Conservation (phyloP, 2,113 vertebrate genomes). For the Grallaria varia region DNA sequence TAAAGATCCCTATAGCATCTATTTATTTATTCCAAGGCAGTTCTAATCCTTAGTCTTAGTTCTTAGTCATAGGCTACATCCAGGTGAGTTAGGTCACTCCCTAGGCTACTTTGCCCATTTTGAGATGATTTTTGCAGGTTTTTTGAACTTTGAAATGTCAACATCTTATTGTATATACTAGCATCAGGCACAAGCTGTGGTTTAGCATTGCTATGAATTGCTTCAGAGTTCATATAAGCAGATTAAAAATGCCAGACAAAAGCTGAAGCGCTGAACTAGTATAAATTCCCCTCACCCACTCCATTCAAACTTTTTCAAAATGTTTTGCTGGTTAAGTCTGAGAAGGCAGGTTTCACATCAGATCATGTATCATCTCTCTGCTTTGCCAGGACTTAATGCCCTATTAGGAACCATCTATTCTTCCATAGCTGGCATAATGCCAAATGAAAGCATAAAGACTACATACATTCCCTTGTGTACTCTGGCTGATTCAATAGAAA, state of each 20-base stretch:
- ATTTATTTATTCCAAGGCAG: not conserved
- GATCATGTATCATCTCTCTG: not conserved
- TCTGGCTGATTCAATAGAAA: slow-evolving; percentile 24
- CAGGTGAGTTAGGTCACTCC: not conserved
- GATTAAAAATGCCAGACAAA: not conserved
- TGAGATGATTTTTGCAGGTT: not conserved
- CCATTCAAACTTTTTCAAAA: not conserved
- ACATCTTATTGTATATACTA: not conserved
- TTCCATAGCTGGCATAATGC: not conserved
- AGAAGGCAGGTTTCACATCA: slow-evolving; percentile 8
- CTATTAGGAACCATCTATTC: not conserved
- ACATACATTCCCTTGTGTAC: slow-evolving; percentile 1
- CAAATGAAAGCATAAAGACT: slow-evolving; percentile 20
- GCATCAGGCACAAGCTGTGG: not conserved
- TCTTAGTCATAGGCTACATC: not conserved
- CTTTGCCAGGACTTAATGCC: not conserved
- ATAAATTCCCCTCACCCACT: not conserved
- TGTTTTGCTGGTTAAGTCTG: not conserved
- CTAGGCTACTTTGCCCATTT: not conserved
- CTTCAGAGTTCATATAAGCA: not conserved
- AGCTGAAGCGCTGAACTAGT: not conserved
- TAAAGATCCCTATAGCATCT: not conserved
- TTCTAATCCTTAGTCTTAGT: not conserved
- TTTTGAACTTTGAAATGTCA: not conserved
- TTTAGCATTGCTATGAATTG: not conserved